Percentiles rank a stretch among this genome's conserved stretches.
Evolutionary conservation across 2,113 vertebrate genomes (phyloP).

Genomic region (Otocyon megalotis): DNA sequence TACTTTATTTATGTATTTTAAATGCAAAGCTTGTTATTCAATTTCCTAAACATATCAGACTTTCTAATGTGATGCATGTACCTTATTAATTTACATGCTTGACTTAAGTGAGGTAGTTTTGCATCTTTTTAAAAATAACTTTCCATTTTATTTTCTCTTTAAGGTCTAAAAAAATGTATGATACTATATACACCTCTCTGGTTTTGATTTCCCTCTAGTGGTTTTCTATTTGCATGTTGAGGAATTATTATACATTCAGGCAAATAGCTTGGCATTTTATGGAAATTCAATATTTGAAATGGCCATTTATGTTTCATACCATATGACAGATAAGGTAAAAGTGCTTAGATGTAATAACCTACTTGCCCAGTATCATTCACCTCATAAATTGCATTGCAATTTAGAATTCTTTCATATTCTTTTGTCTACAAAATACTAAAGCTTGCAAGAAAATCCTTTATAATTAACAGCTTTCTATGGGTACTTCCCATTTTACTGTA

Average conservation of each 20-base stretch:
- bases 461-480: neutral
- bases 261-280: constrained; percentile 11
- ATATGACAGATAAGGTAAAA: neutral
- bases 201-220: neutral
- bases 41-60: neutral
- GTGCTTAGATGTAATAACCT: neutral
- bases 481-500: constrained; percentile 26
- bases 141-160: neutral
- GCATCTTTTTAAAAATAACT: neutral
- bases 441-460: neutral
- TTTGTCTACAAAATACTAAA: constrained; percentile 34
- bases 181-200: neutral
- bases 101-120: neutral
- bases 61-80: neutral
- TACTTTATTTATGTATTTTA: constrained; percentile 2
- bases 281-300: constrained; percentile 19
- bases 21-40: neutral
- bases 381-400: neutral
- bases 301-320: neutral
- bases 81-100: neutral
- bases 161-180: neutral
- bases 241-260: constrained; percentile 27
- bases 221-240: constrained; percentile 13
- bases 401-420: constrained; percentile 24
- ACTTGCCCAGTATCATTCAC: neutral